Base-by-base conservation (phyloP, 2,797 vertebrate species). In the Pseudotriccus pelzelni region DNA sequence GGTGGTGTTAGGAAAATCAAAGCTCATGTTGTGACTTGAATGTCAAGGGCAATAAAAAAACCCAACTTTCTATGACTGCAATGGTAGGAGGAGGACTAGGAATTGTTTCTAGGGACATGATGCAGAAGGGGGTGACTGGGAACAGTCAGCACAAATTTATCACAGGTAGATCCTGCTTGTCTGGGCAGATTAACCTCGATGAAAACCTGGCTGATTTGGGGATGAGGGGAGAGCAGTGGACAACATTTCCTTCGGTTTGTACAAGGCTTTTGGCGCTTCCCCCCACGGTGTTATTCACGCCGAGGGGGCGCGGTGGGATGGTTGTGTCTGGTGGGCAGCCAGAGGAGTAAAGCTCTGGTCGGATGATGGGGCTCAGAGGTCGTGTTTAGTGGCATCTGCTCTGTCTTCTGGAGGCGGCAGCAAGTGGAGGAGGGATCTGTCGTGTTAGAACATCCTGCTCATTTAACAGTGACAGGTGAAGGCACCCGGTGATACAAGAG, bases 381-480 rank as follows among this genome's bases (percentile, higher is more conserved):
- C 0, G 0, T 46, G 9, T 47, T 86, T 21, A 13, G 30, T 39
- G 62, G 4, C 19, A 19, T 80, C 24, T 46, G 0, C 39, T 89
- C 55, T 64, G n/a, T 41, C 46, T 80, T 59, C 52, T 66, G 68
- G 36, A 66, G 32, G 17, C 0, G 0, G 6, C 8, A 72, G 32
- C 36, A 49, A 70, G 55, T 43, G 39, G 44, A 47, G 43, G 17
- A 76, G 50, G 52, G 36, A 25, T 66, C 8, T 16, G 34, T 68
- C 0, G 0, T 25, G 20, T 37, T 44, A 28, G 44, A 58, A 74
- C 24, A 23, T 23, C 10, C 44, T 52, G 18, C n/a, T 70, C 0
- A 0, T 72, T 81, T 58, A 43, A 41, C 64, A 21, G n/a, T 15
- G 55, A 15, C 5, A 89, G 56, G 9, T 63, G 50, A 87, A 84